Conservation (phyloP, 2,888 invertebrate species). For the Allacma fusca region DNA sequence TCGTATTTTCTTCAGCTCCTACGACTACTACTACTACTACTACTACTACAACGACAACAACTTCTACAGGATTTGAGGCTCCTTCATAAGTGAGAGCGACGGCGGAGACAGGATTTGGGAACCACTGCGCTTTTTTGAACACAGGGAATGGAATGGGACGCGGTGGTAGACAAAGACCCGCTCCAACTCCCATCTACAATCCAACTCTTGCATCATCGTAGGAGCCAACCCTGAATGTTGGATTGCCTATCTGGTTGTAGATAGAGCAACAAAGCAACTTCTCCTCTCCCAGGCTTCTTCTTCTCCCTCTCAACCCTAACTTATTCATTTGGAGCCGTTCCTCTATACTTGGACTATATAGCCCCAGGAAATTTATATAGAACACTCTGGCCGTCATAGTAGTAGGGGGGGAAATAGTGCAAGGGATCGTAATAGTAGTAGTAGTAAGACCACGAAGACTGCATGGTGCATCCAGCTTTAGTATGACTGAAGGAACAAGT, state of each 20-base stretch:
- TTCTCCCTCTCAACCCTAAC: neutral
- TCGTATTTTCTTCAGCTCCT: too few relatives aligned
- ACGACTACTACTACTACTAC: neutral
- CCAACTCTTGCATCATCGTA: neutral
- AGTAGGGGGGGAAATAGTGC: too few relatives aligned
- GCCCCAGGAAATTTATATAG: too few relatives aligned
- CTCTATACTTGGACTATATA: too few relatives aligned
- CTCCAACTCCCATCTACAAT: neutral
- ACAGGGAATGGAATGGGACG: neutral
- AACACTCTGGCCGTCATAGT: too few relatives aligned
- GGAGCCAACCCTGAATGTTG: neutral
- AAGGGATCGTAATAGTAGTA: neutral
- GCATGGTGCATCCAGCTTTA: neutral
- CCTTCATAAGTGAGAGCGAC: too few relatives aligned
- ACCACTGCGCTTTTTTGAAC: too few relatives aligned
- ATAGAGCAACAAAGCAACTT: slow-evolving; percentile 17
- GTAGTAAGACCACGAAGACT: neutral
- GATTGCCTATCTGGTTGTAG: neutral
- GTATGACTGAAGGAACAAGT: neutral
- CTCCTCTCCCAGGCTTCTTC: neutral
- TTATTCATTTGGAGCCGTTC: neutral
- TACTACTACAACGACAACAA: too few relatives aligned
- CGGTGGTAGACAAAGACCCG: neutral
- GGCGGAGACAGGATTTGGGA: too few relatives aligned
- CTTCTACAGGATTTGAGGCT: too few relatives aligned